These are phyloP conservation scores for Corella eumyota DNA, from an alignment of 23 tunicate species.

Conservation along the genomic window DNA sequence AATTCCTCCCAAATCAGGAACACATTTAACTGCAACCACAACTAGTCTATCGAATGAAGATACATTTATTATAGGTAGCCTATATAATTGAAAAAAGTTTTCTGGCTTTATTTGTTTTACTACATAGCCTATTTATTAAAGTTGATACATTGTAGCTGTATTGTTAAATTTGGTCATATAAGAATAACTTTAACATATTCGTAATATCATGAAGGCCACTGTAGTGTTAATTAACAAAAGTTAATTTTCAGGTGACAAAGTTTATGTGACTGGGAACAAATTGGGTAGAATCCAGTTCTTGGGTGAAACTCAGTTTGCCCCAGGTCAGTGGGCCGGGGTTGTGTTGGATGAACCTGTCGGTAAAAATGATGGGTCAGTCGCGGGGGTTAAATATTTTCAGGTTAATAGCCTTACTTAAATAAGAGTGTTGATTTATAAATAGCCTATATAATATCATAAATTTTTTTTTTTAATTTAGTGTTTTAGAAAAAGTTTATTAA, in stretches of 20 bases:
- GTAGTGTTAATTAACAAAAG: too few relatives aligned
- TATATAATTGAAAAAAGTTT: too few relatives aligned
- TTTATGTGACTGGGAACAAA: slow-evolving; percentile 65
- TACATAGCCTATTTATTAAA: too few relatives aligned
- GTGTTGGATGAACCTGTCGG: slow-evolving; percentile 80
- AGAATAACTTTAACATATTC: too few relatives aligned
- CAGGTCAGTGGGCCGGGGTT: slow-evolving; percentile 97
- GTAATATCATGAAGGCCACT: too few relatives aligned
- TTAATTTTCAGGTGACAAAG: slow-evolving; percentile 50
- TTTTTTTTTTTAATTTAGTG: background rate
- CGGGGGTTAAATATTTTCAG: slow-evolving; percentile 85
- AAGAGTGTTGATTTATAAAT: background rate
- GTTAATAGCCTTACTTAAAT: slow-evolving; percentile 15
- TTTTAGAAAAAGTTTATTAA: background rate
- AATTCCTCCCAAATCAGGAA: too few relatives aligned
- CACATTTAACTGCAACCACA: too few relatives aligned
- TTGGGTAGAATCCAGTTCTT: slow-evolving; percentile 61
- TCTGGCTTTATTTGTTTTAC: too few relatives aligned
- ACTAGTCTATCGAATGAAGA: too few relatives aligned
- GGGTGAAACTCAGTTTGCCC: slow-evolving; percentile 86
- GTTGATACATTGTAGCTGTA: too few relatives aligned
- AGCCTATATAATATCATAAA: background rate
- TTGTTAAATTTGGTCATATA: too few relatives aligned
- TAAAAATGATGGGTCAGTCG: slow-evolving; percentile 87
- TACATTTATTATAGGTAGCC: too few relatives aligned